Evolutionary conservation across 2,888 invertebrate species (phyloP).

Genomic region (Euphydryas editha): DNA sequence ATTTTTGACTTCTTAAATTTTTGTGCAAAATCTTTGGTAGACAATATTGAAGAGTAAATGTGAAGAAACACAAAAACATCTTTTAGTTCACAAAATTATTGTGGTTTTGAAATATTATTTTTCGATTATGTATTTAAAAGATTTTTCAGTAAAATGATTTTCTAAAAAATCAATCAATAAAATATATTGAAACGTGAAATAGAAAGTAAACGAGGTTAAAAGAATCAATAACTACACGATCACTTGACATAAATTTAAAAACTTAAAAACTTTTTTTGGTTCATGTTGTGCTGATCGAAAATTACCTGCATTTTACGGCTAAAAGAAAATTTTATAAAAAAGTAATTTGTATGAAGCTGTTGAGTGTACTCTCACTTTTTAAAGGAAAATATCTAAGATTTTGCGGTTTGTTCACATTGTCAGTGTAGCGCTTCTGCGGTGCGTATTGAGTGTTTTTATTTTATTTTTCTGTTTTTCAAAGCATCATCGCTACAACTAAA

Average conservation of each 20-base stretch:
- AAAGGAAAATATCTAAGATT: constrained; percentile 37
- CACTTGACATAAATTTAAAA: constrained; percentile 16
- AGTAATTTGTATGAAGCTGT: constrained; percentile 16
- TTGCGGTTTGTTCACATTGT: constrained; percentile 43
- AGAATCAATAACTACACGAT: constrained; percentile 1
- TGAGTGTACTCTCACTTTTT: constrained; percentile 47
- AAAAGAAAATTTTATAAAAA: constrained; percentile 21
- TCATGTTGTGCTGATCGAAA: constrained; percentile 17
- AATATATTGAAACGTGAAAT: constrained; percentile 9
- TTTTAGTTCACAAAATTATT: too few relatives aligned
- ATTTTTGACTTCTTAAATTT: too few relatives aligned
- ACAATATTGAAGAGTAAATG: too few relatives aligned
- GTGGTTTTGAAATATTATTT: too few relatives aligned
- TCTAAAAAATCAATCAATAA: background rate
- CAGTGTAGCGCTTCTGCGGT: constrained; percentile 43
- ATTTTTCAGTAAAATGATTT: background rate
- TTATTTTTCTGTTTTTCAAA: constrained; percentile 44
- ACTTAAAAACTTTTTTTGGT: constrained; percentile 7
- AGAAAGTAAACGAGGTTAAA: constrained; percentile 24
- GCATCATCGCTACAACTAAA: constrained; percentile 37
- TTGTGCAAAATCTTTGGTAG: too few relatives aligned
- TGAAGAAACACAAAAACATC: too few relatives aligned
- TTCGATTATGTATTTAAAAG: too few relatives aligned
- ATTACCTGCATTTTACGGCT: constrained; percentile 21
- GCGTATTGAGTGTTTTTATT: constrained; percentile 36